Evolutionary conservation across 2,888 invertebrate species (phyloP).

Genomic region (Stenodera caucasica): DNA sequence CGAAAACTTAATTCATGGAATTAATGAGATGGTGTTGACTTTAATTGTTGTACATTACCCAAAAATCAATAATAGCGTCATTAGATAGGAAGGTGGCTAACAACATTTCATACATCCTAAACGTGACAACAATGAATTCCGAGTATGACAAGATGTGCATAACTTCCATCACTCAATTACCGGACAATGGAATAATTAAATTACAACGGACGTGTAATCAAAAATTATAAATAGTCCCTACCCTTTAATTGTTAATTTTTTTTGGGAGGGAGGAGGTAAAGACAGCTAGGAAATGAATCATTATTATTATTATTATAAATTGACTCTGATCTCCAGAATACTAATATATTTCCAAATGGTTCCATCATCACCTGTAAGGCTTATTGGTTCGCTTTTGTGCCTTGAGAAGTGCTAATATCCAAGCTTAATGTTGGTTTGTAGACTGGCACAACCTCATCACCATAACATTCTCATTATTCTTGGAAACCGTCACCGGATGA

Average conservation of each 20-base stretch:
- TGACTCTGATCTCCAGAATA: constrained; percentile 23
- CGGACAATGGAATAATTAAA: neutral
- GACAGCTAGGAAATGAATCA: no score
- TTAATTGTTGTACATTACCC: neutral
- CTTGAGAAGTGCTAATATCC: constrained; percentile 46
- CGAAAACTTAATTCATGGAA: no score
- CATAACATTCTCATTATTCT: constrained; percentile 56
- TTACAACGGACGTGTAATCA: neutral
- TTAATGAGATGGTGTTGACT: no score
- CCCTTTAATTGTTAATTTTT: no score
- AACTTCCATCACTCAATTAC: neutral
- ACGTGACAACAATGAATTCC: neutral
- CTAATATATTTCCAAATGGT: constrained; percentile 35
- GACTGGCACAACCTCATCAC: constrained; percentile 51
- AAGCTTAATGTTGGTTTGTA: constrained; percentile 51
- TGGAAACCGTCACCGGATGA: constrained; percentile 42
- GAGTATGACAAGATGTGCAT: constrained; percentile 1
- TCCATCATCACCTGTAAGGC: constrained; percentile 42
- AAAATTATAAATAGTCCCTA: neutral
- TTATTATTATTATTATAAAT: no score
- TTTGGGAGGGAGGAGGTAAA: no score
- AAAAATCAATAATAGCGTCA: neutral
- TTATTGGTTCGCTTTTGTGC: constrained; percentile 41
- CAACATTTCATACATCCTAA: neutral
- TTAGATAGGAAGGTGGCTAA: neutral